Evolutionary conservation across 2,113 vertebrate species (phyloP).

Genomic region (Ictidomys tridecemlineatus): DNA sequence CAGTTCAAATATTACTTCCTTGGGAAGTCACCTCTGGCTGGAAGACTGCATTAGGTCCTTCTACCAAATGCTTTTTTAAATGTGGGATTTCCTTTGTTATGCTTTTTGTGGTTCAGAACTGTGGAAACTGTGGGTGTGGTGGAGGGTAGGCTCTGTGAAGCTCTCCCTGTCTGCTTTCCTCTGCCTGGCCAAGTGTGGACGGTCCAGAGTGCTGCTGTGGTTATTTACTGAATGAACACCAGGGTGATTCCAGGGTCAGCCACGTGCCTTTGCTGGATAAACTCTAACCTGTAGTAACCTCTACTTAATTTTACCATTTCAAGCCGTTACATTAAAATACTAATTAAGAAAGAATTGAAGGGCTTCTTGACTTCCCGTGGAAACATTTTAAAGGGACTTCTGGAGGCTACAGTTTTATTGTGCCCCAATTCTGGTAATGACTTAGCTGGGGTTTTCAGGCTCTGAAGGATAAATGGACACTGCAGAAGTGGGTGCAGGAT

Average conservation of each 20-base stretch:
- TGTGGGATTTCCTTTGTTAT: neutral
- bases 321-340: neutral
- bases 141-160: neutral
- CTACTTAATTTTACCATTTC: neutral
- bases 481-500: neutral
- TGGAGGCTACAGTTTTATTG: neutral
- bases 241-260: neutral
- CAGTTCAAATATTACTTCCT: neutral
- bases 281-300: neutral
- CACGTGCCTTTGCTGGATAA: neutral
- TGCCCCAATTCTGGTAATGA: neutral
- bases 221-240: neutral
- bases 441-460: neutral
- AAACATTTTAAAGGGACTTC: neutral
- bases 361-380: slow-evolving; percentile 8
- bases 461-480: neutral
- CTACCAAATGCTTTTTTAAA: neutral
- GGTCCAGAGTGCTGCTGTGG: neutral
- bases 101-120: fast-evolving
- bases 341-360: slow-evolving; percentile 9
- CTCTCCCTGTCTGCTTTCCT: neutral
- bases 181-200: neutral
- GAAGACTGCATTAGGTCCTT: neutral
- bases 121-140: neutral
- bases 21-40: neutral